Evolutionary conservation across 2,797 vertebrate genomes (phyloP), one percentile per base, ranked within the genome.

Genomic region (Rhinatrema bivittatum): DNA sequence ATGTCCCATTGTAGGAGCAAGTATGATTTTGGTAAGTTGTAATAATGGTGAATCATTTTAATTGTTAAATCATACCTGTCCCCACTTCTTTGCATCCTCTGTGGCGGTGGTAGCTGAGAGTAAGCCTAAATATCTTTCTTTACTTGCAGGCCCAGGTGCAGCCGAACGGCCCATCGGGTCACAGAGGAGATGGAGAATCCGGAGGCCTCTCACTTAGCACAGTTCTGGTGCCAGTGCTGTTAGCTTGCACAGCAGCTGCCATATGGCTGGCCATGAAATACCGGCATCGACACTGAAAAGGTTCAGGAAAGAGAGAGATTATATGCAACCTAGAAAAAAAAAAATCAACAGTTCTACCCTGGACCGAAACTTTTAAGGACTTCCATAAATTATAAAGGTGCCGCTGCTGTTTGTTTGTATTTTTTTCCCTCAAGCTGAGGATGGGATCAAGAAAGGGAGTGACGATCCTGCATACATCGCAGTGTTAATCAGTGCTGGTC

Each of bases 221-320:
- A 45, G n/a, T 84, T 51, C 53, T 82, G 30, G 63, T 82, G 53
- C 76, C 84, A 23, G 56, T 72, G 36, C 9, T 36, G 23, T 47
- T 85, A 50, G 78, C 59, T 0, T 50, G 84, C 19, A 53, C 68
- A 8, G 29, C 38, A 0, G 29, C 69, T 29, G 73, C 50, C 2
- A 49, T 63, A 23, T 84, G 76, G 70, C 62, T 68, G 56, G 49
- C 78, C 39, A 29, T 85, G 57, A 70, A 70, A 63, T 82, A 78
- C 46, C 76, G 72, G 34, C 82, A 77, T 22, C 59, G 60, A 33
- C 62, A 72, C 23, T 77, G 75, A 80, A 36, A 48, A 58, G 24
- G 27, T 28, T 32, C 37, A 62, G 39, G 40, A 57, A 44, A 57
- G 43, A 16, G 28, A n/a, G n/a, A n/a, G n/a, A n/a, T n/a, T n/a